Conservation (phyloP, 2,888 invertebrate species). For the Epistrophe eligans region DNA sequence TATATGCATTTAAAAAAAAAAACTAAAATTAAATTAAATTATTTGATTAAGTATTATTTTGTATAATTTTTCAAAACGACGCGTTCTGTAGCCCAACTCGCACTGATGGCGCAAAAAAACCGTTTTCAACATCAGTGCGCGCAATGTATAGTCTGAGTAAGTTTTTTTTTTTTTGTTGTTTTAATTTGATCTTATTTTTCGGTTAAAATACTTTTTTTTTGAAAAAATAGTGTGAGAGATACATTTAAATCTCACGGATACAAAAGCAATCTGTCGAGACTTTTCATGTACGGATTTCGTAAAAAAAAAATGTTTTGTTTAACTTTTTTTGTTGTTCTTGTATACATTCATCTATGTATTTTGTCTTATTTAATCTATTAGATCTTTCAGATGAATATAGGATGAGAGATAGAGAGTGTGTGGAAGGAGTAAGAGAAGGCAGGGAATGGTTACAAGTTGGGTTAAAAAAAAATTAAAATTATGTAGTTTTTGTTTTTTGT, state of each 20-base stretch:
- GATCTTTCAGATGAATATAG: slow-evolving; percentile 30
- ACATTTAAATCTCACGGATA: slow-evolving; percentile 62
- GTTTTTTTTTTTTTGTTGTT: slow-evolving; percentile 43
- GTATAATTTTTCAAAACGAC: slow-evolving; percentile 80
- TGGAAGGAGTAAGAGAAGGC: neutral
- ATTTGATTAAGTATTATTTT: slow-evolving; percentile 55
- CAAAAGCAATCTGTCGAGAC: slow-evolving; percentile 35
- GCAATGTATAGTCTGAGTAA: slow-evolving; percentile 56
- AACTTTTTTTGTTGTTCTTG: slow-evolving; percentile 37
- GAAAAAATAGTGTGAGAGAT: slow-evolving; percentile 66
- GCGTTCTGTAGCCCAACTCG: slow-evolving; percentile 84
- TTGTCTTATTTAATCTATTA: slow-evolving; percentile 64
- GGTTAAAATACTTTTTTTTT: slow-evolving; percentile 55
- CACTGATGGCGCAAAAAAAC: slow-evolving; percentile 83
- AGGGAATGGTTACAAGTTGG: slow-evolving; percentile 5
- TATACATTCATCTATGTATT: slow-evolving; percentile 48
- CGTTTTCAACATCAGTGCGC: slow-evolving; percentile 70
- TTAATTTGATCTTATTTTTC: slow-evolving; percentile 68
- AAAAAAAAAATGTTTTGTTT: slow-evolving; percentile 22
- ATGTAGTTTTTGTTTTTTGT: slow-evolving; percentile 53
- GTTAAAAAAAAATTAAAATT: slow-evolving; percentile 16
- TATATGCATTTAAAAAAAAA: neutral
- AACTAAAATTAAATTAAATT: slow-evolving; percentile 34
- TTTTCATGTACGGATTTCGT: slow-evolving; percentile 47
- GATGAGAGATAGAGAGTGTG: neutral